phyloP scores from a whole-genome alignment of 2,888 invertebrate species.

The Scelioninae gen. 1 region DNA sequence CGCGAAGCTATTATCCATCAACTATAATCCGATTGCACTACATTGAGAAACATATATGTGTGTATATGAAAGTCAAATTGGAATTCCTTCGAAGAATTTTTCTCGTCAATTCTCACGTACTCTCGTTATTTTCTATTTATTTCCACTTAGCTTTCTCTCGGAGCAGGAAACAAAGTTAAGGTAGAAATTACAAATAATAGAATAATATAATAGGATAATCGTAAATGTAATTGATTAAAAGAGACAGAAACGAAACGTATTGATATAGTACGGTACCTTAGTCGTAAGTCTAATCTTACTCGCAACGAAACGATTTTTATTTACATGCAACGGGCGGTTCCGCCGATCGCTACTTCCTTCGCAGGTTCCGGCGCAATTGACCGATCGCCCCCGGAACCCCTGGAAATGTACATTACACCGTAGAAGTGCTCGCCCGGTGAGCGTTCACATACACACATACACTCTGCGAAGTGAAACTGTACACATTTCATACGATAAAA shows the following conservation, averaged over 20 bases:
- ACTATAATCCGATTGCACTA: constrained; percentile 67
- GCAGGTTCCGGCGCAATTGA: too few relatives aligned
- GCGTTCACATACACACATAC: constrained; percentile 52
- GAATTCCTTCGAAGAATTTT: too few relatives aligned
- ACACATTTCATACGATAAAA: too few relatives aligned
- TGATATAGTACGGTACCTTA: constrained; percentile 38
- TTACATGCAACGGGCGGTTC: too few relatives aligned
- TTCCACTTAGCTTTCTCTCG: constrained; percentile 17
- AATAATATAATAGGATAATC: constrained; percentile 45
- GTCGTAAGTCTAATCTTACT: constrained; percentile 47
- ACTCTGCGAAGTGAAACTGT: constrained; percentile 17
- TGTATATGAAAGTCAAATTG: constrained; percentile 51
- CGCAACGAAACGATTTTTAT: constrained; percentile 51
- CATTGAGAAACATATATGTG: constrained; percentile 64
- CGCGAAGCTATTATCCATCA: constrained; percentile 56
- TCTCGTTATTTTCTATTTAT: background rate
- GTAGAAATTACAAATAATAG: constrained; percentile 54
- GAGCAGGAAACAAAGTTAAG: constrained; percentile 39
- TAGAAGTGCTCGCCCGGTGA: background rate
- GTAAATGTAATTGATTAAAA: constrained; percentile 36
- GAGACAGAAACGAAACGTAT: constrained; percentile 18
- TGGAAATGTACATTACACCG: background rate
- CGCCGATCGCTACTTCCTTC: too few relatives aligned
- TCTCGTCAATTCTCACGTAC: too few relatives aligned
- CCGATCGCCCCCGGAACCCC: too few relatives aligned